A percentile compares a stretch with the other conserved stretches of the same genome.
Evolutionary conservation across 2,888 invertebrate genomes (phyloP).

Genomic region (Ganaspis brasiliensis): DNA sequence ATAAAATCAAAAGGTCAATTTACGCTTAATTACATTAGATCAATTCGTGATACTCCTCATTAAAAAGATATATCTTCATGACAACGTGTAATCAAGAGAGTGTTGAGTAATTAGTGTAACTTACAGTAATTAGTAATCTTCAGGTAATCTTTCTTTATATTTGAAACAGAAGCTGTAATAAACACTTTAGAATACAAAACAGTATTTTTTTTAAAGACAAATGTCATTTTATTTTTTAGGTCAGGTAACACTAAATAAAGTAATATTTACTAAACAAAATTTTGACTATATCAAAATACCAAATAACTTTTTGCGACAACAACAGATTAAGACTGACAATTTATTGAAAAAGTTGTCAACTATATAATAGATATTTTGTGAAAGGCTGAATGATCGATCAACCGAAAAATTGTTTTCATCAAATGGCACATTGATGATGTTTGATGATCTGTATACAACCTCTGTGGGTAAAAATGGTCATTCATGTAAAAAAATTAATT

Average conservation of each 20-base stretch:
- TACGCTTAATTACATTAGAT: constrained; percentile 11
- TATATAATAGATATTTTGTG: constrained; percentile 21
- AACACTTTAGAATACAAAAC: constrained; percentile 16
- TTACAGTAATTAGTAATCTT: constrained; percentile 5
- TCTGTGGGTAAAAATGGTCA: constrained; percentile 25
- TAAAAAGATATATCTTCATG: constrained; percentile 15
- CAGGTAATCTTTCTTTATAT: not conserved
- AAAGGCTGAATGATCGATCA: constrained; percentile 47
- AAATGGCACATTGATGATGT: constrained; percentile 8
- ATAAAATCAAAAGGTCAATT: not conserved
- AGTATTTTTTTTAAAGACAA: too few species aligned
- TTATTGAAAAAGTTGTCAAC: not conserved
- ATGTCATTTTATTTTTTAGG: too few species aligned
- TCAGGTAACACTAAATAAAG: too few species aligned
- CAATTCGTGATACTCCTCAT: not conserved
- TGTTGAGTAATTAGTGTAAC: constrained; percentile 14
- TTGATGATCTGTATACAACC: constrained; percentile 3
- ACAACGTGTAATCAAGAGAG: not conserved
- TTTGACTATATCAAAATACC: not conserved
- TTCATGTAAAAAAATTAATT: constrained; percentile 13
- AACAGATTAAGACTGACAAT: not conserved
- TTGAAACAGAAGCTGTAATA: too few species aligned
- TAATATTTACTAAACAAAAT: too few species aligned
- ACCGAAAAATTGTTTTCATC: constrained; percentile 55
- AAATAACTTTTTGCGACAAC: not conserved